These are phyloP conservation scores for Neocrepidodera transversa DNA, from an alignment of 2,888 invertebrate species.

Conservation along the genomic window DNA sequence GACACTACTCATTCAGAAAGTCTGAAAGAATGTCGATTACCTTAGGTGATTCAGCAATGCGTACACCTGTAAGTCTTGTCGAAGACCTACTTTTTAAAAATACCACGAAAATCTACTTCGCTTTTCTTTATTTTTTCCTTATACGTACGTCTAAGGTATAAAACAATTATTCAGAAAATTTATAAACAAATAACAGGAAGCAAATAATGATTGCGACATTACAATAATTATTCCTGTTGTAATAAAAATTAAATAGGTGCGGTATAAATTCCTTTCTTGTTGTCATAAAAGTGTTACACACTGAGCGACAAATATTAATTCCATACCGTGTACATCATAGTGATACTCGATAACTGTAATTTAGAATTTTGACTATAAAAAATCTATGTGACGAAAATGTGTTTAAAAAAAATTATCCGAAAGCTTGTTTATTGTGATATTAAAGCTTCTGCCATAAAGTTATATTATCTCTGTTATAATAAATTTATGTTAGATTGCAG, in stretches of 20 bases:
- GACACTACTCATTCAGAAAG: conserved; percentile 15
- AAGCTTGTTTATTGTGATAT: no score
- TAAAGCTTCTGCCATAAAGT: no score
- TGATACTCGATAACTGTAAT: no score
- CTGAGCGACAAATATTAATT: not conserved
- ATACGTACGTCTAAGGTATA: not conserved
- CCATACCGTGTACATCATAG: no score
- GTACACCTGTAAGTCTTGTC: conserved; percentile 38
- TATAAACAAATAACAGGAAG: not conserved
- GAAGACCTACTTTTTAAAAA: conserved; percentile 41
- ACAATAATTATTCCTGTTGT: not conserved
- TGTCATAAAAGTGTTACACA: conserved; percentile 6
- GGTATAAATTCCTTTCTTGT: conserved; percentile 4
- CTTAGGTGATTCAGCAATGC: conserved; percentile 27
- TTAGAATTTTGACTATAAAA: no score
- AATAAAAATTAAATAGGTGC: conserved; percentile 4
- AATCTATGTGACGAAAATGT: no score
- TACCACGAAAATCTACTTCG: conserved; percentile 1
- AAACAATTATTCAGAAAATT: not conserved
- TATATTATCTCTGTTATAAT: no score
- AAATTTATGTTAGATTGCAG: no score
- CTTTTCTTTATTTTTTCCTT: not conserved
- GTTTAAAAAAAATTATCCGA: no score
- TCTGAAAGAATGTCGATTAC: conserved; percentile 37
- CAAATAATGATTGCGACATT: not conserved